Evolutionary conservation across 2,888 invertebrate genomes (phyloP).

Genomic region (Morpho helenor): DNA sequence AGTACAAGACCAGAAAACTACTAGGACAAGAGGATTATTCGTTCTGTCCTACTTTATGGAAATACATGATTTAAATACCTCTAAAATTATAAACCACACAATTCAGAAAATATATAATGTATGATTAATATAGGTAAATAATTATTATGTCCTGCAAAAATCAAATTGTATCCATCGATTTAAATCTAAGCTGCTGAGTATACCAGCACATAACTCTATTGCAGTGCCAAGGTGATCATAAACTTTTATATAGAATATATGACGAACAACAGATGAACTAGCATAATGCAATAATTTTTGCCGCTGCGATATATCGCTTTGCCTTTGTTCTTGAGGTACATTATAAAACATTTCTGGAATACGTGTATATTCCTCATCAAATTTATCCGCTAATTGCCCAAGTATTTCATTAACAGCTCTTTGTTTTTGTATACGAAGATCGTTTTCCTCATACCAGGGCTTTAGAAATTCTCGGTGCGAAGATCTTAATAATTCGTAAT

Average conservation of each 20-base stretch:
- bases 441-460: constrained; percentile 44
- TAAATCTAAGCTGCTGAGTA: constrained; percentile 61
- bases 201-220: constrained; percentile 55
- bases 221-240: constrained; percentile 48
- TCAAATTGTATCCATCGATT: constrained; percentile 66
- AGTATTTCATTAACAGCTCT: constrained; percentile 47
- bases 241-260: constrained; percentile 51
- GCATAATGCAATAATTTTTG: constrained; percentile 5
- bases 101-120: neutral
- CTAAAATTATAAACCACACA: neutral
- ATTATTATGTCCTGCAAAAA: constrained; percentile 43
- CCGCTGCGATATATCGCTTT: constrained; percentile 6
- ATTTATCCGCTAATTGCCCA: constrained; percentile 46
- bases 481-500: constrained; percentile 45
- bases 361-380: constrained; percentile 47
- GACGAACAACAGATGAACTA: constrained; percentile 27
- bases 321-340: constrained; percentile 4
- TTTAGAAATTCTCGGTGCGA: constrained; percentile 36
- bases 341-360: constrained; percentile 30
- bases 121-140: neutral
- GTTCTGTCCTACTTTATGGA: neutral
- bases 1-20: too few relatives aligned
- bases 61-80: neutral
- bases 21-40: neutral
- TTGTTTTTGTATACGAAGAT: constrained; percentile 47